A percentile compares a stretch with the other conserved stretches of the same genome.
Evolutionary conservation across 2,888 invertebrate species (phyloP).

Genomic region (Prosapia bicincta): DNA sequence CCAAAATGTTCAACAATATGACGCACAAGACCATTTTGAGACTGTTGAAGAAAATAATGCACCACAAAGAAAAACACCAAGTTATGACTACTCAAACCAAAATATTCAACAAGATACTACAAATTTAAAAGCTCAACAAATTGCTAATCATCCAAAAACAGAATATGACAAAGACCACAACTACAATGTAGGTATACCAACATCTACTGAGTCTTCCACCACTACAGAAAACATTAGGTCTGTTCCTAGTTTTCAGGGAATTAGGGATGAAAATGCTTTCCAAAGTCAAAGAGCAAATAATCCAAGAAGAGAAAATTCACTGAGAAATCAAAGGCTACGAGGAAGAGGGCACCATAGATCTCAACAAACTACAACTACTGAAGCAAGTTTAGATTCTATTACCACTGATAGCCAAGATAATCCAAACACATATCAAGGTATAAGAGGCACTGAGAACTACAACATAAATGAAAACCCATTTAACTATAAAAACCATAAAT

Average conservation of each 20-base stretch:
- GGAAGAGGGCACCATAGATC: constrained; percentile 17
- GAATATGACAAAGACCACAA: background rate
- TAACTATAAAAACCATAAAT: background rate
- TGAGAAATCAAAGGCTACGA: constrained; percentile 20
- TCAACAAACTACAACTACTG: constrained; percentile 11
- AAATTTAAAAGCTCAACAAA: background rate
- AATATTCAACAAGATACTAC: background rate
- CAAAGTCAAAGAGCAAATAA: constrained; percentile 16
- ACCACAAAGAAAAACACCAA: background rate
- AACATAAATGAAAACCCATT: background rate
- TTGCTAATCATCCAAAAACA: background rate
- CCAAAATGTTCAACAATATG: background rate
- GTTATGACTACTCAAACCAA: background rate
- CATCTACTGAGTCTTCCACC: background rate
- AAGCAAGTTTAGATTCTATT: background rate
- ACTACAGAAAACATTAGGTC: background rate
- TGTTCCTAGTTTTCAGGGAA: background rate
- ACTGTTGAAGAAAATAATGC: background rate
- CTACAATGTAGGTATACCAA: background rate
- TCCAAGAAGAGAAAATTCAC: constrained; percentile 19
- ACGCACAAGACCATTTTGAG: background rate
- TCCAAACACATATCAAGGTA: background rate
- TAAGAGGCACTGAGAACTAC: background rate
- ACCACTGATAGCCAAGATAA: background rate
- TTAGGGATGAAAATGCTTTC: constrained; percentile 6